These are phyloP conservation scores for Anser cygnoides DNA, from an alignment of 2,113 vertebrate genomes.

Conservation along the genomic window DNA sequence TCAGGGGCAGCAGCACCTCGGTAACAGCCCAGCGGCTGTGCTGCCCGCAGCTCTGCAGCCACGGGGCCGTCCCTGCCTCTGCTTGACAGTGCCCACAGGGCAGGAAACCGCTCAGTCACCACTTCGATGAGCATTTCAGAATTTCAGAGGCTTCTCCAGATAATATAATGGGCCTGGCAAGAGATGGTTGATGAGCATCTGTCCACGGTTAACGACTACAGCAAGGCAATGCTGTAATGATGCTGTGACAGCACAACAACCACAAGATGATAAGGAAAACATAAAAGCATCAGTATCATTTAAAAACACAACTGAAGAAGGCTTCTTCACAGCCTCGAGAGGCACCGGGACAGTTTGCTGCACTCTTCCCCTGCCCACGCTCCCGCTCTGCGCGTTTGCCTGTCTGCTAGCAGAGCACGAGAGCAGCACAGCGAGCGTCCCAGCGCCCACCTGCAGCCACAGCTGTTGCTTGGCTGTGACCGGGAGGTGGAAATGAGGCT, in stretches of 20 bases:
- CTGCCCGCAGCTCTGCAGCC: fast-evolving
- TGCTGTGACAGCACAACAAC: neutral
- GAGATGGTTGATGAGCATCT: neutral
- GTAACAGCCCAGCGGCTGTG: fast-evolving
- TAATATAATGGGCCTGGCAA: neutral
- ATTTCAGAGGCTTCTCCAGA: neutral
- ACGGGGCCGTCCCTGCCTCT: neutral
- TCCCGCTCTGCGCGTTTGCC: neutral
- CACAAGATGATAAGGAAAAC: fast-evolving
- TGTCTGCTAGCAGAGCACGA: fast-evolving
- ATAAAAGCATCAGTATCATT: neutral
- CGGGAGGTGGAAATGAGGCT: neutral
- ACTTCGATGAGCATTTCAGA: neutral
- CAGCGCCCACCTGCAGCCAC: too few species aligned
- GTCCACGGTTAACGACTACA: neutral
- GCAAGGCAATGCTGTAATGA: neutral
- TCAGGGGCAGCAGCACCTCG: neutral
- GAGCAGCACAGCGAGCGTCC: neutral
- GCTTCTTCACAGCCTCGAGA: neutral
- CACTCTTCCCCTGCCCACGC: neutral
- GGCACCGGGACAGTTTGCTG: too few species aligned
- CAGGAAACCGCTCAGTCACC: neutral
- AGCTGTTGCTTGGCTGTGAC: neutral
- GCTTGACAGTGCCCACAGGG: neutral
- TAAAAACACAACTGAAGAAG: neutral